Base-by-base conservation (phyloP, 2,113 vertebrate species). In the Alectura lathami region DNA sequence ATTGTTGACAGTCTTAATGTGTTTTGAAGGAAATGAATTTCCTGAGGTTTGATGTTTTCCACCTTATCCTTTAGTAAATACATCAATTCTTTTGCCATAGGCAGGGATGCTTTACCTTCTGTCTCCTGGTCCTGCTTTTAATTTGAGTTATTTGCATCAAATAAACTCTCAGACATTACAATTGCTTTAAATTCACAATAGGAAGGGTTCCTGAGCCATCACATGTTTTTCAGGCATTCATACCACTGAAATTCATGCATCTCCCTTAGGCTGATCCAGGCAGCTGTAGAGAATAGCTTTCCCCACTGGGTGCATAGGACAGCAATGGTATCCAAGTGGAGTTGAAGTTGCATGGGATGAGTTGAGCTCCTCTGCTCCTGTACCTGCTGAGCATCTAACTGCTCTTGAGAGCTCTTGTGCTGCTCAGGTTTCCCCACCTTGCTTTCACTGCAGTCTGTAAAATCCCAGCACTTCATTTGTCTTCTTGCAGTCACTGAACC, bases 101-200 rank as follows among this genome's bases (percentile, higher is more conserved):
- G 93, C 85, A 90, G 89, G 88, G 79, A 50, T 45, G 30, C 34
- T 89, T 56, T 45, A n/a, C 42, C 56, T 94, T 24, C 20, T 59
- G n/a, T 63, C 73, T 94, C 88, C 85, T 77, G 42, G 40, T 89
- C 86, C 67, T 94, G 83, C 59, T 88, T 94, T 95, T 96, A 94
- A 83, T 89, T 90, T 93, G 29, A 66, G 57, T 78, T 95, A 80
- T 75, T 43, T 91, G 63, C 68, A 26, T 36, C 66, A 62, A 63
- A 80, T 68, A 80, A 88, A 83, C 38, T 7, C 79, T 93, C 75
- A 92, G 91, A 79, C 40, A 12, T 68, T 59, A 36, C 50, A 72
- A 17, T 27, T 86, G 40, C 47, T 80, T 94, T 91, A 69, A 74
- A 66, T 78, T 90, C 80, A 63, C 56, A 45, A 11, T 40, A 83